Base-by-base conservation (phyloP, 2,113 vertebrate species). In the Periophthalmus modestus region DNA sequence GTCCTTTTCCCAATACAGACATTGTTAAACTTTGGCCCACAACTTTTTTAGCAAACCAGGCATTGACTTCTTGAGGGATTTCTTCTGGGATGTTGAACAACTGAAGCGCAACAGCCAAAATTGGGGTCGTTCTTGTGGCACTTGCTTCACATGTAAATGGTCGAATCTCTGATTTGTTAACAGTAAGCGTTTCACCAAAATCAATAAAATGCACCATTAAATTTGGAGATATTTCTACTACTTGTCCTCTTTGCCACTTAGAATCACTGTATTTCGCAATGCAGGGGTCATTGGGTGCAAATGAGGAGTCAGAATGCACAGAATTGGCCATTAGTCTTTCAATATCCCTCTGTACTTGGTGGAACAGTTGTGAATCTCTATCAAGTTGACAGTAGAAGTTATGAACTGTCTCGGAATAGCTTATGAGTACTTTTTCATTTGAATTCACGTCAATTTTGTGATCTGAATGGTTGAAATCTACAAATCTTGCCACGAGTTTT, bases 381-480 rank as follows among this genome's bases (percentile, higher is more conserved):
- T 89, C 83, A 21, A 98, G 91, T 0, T 97, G 96, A 75, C 95
- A 96, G 85, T 95, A 97, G 92, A 98, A 98, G 0, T 79, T 85
- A 85, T 85, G 80, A 0, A 95, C 94, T 77, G 84, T 89, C 10
- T 93, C 89, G 19, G 94, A 87, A 1, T 91, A 92, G 0, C 94
- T 96, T 79, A 98, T 6, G 70, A 77, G 93, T 63, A 97, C 73
- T 0, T 90, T 84, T 59, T 95, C 95, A 75, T 94, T 93, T 6
- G 80, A 92, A 23, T 94, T 95, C 9, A 94, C 91, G 85, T 96
- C 93, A 74, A 96, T 82, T 48, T 90, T 81, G 0, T 94, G 89
- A 13, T 68, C 91, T 12, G 94, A 96, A 69, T 93, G 94, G 75
- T 87, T 94, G 71, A 92, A 96, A 5, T 90, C 90, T 55, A 90